Evolutionary conservation across 2,113 vertebrate genomes (phyloP).

Genomic region (Marmota monax): DNA sequence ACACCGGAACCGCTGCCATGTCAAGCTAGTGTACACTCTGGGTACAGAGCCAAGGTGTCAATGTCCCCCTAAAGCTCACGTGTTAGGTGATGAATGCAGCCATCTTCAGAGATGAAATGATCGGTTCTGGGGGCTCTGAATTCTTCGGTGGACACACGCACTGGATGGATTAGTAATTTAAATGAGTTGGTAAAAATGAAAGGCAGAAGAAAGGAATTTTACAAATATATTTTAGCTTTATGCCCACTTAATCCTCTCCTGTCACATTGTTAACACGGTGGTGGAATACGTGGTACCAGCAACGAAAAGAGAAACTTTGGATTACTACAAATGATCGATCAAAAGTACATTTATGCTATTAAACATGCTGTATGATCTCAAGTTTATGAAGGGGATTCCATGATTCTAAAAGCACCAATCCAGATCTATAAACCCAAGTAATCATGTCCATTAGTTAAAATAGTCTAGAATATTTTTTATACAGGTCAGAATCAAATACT

Average conservation of each 20-base stretch:
- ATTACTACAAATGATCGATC: not conserved
- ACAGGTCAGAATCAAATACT: not conserved
- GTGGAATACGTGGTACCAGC: not conserved
- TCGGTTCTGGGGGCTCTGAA: no score
- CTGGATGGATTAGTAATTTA: no score
- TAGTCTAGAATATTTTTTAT: not conserved
- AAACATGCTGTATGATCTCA: not conserved
- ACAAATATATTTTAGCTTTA: not conserved
- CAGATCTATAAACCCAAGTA: not conserved
- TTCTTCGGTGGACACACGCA: no score
- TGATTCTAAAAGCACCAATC: not conserved
- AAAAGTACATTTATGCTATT: not conserved
- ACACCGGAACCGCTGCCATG: no score
- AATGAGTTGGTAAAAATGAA: no score
- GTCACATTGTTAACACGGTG: not conserved
- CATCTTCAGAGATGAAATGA: no score
- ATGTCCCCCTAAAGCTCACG: no score
- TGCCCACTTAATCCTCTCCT: not conserved
- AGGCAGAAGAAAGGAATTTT: not conserved
- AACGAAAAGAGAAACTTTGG: constrained; percentile 32
- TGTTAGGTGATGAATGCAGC: no score
- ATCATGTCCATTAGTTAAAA: not conserved
- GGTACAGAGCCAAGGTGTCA: not conserved
- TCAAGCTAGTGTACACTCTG: no score
- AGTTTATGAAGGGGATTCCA: not conserved